These are phyloP conservation scores for Sarcophaga peregrina DNA, from an alignment of 1,140 invertebrate genomes.

Conservation along the genomic window DNA sequence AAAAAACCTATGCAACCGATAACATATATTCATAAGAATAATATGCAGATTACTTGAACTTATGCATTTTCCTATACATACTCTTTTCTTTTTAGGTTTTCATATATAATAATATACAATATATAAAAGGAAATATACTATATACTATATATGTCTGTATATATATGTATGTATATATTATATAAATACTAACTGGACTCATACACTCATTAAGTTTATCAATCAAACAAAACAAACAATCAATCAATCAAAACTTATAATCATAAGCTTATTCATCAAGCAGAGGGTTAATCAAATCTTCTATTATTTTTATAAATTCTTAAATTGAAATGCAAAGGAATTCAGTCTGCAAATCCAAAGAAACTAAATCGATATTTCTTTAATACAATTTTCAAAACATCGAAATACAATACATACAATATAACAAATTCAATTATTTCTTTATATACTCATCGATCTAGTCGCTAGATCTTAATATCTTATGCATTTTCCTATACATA, in stretches of 20 bases:
- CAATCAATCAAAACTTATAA: neutral
- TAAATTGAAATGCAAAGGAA: too few species aligned
- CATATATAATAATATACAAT: too few species aligned
- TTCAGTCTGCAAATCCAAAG: too few species aligned
- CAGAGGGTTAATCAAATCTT: too few species aligned
- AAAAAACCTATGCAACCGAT: too few species aligned
- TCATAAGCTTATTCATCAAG: neutral
- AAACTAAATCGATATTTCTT: too few species aligned
- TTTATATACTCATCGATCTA: neutral
- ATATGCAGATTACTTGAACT: too few species aligned
- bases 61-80: too few species aligned
- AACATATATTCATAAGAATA: too few species aligned
- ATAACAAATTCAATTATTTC: conserved; percentile 28
- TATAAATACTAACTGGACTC: conserved; percentile 12
- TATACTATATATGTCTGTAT: too few species aligned
- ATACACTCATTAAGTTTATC: neutral
- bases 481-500: neutral
- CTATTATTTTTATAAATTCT: too few species aligned
- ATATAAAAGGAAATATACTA: too few species aligned
- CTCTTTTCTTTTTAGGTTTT: neutral
- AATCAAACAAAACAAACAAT: neutral
- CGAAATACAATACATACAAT: conserved; percentile 10
- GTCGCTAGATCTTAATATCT: neutral
- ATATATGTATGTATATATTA: neutral
- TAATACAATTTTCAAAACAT: conserved; percentile 24